These are phyloP conservation scores for Paelopatides confundens DNA, from an alignment of 53 echinoderm and acorn worm genomes.

Conservation along the genomic window DNA sequence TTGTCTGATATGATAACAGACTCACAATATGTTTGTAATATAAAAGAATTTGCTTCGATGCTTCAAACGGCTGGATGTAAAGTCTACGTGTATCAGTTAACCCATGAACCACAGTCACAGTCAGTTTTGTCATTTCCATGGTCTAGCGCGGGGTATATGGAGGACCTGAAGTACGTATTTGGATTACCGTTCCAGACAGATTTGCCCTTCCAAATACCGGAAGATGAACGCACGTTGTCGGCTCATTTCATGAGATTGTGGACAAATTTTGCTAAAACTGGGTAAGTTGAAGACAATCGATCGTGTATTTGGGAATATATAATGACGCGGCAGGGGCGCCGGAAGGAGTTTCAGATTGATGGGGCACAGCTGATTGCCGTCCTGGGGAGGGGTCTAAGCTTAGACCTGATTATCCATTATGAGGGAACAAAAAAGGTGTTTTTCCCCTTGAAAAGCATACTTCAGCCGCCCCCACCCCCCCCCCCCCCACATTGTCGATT, in stretches of 20 bases:
- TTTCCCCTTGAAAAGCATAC: too few species aligned
- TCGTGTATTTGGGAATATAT: not conserved
- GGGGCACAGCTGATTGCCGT: too few species aligned
- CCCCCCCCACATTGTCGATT: too few species aligned
- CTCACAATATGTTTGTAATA: not conserved
- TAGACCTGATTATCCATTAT: too few species aligned
- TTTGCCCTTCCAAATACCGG: slow-evolving; percentile 8
- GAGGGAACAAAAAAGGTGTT: too few species aligned
- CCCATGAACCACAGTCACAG: slow-evolving; percentile 58
- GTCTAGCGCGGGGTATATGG: slow-evolving; percentile 17
- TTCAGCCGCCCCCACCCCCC: too few species aligned
- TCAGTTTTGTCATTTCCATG: not conserved
- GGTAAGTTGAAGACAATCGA: slow-evolving; percentile 52
- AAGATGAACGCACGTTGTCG: not conserved
- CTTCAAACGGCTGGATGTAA: slow-evolving; percentile 27
- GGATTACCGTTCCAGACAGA: slow-evolving; percentile 41
- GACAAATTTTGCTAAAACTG: slow-evolving; percentile 41
- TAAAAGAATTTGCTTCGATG: slow-evolving; percentile 1
- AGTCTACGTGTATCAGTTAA: slow-evolving; percentile 71
- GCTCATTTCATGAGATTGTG: slow-evolving; percentile 31
- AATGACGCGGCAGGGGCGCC: too few species aligned
- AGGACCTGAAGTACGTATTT: slow-evolving; percentile 22
- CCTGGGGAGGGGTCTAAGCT: too few species aligned
- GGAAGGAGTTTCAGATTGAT: too few species aligned
- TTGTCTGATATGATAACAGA: slow-evolving; percentile 16